Conservation (phyloP, 1,140 invertebrate species). For the Notospermus geniculatus region DNA sequence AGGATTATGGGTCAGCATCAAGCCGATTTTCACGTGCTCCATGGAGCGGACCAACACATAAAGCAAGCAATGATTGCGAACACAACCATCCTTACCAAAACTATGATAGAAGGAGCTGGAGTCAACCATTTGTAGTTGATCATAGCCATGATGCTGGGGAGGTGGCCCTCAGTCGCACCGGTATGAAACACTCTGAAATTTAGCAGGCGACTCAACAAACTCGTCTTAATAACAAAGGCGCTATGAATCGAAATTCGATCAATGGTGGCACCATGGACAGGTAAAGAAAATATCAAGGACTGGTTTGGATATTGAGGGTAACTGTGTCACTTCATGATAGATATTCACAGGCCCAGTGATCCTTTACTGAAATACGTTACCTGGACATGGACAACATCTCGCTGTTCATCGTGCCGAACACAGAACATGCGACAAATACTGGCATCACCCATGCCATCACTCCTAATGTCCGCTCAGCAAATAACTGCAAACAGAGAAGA, state of each 20-base stretch:
- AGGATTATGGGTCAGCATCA: no score
- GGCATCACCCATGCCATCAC: constrained; percentile 92
- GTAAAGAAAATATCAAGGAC: no score
- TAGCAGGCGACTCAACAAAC: constrained; percentile 49
- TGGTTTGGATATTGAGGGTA: no score
- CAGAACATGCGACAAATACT: constrained; percentile 94
- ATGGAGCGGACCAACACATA: no score
- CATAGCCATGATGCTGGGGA: constrained; percentile 94
- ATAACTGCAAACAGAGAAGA: constrained; percentile 77
- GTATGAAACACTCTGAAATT: constrained; percentile 85
- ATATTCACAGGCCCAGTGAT: no score
- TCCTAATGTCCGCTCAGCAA: constrained; percentile 88
- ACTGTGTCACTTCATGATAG: no score
- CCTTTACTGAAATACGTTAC: constrained; percentile 56
- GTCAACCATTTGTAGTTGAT: constrained; percentile 85
- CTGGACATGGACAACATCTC: constrained; percentile 95
- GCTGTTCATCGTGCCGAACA: constrained; percentile 98
- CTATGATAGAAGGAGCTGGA: constrained; percentile 86
- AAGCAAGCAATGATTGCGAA: neutral
- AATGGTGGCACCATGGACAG: no score
- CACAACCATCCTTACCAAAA: constrained; percentile 69
- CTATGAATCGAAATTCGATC: no score
- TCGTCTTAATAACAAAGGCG: no score
- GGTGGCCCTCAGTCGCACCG: constrained; percentile 90
- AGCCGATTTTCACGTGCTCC: no score